These are phyloP conservation scores for Solen grandis DNA, from an alignment of 1,140 invertebrate species.

Conservation along the genomic window DNA sequence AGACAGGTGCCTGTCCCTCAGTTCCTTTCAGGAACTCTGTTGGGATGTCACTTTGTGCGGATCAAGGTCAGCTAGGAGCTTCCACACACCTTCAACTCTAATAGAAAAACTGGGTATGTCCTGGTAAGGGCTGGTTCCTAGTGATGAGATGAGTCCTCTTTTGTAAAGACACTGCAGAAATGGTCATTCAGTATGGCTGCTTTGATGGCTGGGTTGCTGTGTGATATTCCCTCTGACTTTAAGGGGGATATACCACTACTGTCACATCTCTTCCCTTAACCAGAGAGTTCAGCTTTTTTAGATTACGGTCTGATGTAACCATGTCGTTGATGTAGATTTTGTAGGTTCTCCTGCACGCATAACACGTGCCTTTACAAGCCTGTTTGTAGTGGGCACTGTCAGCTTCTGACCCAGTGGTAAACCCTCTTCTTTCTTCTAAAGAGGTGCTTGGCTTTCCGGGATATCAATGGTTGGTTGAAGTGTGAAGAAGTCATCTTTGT, in stretches of 20 bases:
- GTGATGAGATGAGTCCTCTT: slow-evolving; percentile 35
- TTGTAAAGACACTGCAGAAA: slow-evolving; percentile 34
- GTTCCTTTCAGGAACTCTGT: neutral
- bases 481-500: slow-evolving; percentile 12
- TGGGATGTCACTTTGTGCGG: neutral
- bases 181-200: slow-evolving; percentile 40
- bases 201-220: slow-evolving; percentile 33
- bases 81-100: neutral
- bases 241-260: slow-evolving; percentile 23
- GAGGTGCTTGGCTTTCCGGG: slow-evolving; percentile 7
- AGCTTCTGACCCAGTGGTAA: neutral
- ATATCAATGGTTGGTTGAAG: slow-evolving; percentile 37
- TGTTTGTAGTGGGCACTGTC: neutral
- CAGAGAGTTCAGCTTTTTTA: slow-evolving; percentile 32
- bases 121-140: neutral
- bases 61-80: slow-evolving; percentile 15
- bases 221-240: slow-evolving; percentile 3
- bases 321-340: slow-evolving; percentile 23
- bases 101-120: slow-evolving; percentile 30
- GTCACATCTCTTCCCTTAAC: slow-evolving; percentile 43
- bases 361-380: neutral
- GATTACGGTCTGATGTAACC: slow-evolving; percentile 6
- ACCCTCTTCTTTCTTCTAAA: slow-evolving; percentile 34
- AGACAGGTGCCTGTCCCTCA: neutral
- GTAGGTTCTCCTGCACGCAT: slow-evolving; percentile 13